These are phyloP conservation scores for Xerus inauris DNA, from an alignment of 2,113 vertebrate species.

Conservation along the genomic window DNA sequence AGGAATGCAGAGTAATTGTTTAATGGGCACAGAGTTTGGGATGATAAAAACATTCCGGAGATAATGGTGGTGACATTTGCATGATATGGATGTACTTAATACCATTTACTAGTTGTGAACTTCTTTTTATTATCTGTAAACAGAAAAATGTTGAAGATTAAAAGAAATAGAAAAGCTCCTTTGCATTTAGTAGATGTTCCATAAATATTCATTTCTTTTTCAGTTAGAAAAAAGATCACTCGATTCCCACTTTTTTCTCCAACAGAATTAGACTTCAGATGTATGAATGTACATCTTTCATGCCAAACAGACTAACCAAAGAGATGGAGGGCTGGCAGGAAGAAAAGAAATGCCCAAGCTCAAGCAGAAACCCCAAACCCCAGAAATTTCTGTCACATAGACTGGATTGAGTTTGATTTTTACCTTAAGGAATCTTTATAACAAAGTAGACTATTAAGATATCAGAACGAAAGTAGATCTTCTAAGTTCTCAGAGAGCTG, in stretches of 20 bases:
- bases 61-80: background rate
- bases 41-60: background rate
- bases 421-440: background rate
- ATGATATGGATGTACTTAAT: background rate
- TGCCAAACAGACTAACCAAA: conserved; percentile 2
- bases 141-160: background rate
- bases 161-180: background rate
- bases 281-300: background rate
- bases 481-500: background rate
- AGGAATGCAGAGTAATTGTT: background rate
- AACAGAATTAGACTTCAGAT: background rate
- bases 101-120: background rate
- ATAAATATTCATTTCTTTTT: conserved; percentile 17
- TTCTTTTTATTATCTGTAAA: background rate
- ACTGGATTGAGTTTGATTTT: background rate
- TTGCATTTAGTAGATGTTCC: background rate
- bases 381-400: background rate
- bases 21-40: background rate
- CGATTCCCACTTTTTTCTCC: background rate
- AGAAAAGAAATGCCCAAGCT: background rate
- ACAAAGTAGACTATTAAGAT: background rate
- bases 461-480: background rate
- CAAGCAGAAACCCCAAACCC: background rate
- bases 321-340: background rate
- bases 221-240: background rate